Evolutionary conservation across 2,888 invertebrate genomes (phyloP).

Genomic region (Leistus spinibarbis): DNA sequence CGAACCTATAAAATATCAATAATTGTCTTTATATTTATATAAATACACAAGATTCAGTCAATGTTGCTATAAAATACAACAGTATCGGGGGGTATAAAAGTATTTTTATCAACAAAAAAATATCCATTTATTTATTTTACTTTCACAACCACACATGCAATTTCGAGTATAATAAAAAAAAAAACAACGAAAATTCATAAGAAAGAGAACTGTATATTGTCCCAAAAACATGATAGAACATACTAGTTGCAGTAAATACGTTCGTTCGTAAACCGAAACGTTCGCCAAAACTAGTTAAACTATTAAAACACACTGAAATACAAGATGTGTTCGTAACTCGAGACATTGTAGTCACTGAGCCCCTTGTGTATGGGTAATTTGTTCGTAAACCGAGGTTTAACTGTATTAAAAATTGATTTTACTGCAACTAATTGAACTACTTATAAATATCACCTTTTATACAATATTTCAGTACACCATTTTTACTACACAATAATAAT

Average conservation of each 20-base stretch:
- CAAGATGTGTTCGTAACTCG: too few species aligned
- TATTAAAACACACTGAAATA: too few species aligned
- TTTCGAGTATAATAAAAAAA: not conserved
- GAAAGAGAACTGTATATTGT: not conserved
- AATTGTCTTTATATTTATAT: not conserved
- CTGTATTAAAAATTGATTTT: not conserved
- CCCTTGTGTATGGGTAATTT: too few species aligned
- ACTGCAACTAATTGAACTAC: constrained; percentile 16
- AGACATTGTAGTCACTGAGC: too few species aligned
- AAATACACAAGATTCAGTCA: not conserved
- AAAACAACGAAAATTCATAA: not conserved
- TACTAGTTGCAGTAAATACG: not conserved
- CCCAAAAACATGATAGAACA: not conserved
- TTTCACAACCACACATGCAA: not conserved
- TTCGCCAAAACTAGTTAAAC: too few species aligned
- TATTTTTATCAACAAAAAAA: not conserved
- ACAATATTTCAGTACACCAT: constrained; percentile 12
- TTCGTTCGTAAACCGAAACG: too few species aligned
- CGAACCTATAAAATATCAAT: not conserved
- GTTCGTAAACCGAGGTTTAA: too few species aligned
- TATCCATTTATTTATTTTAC: not conserved
- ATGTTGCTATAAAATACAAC: not conserved
- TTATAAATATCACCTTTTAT: constrained; percentile 1
- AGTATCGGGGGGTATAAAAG: not conserved
- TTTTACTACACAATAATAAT: not conserved